A percentile compares a stretch with the other conserved stretches of the same genome.
phyloP scores from a whole-genome alignment of 2,888 invertebrate species.

The Synergus umbraculus region DNA sequence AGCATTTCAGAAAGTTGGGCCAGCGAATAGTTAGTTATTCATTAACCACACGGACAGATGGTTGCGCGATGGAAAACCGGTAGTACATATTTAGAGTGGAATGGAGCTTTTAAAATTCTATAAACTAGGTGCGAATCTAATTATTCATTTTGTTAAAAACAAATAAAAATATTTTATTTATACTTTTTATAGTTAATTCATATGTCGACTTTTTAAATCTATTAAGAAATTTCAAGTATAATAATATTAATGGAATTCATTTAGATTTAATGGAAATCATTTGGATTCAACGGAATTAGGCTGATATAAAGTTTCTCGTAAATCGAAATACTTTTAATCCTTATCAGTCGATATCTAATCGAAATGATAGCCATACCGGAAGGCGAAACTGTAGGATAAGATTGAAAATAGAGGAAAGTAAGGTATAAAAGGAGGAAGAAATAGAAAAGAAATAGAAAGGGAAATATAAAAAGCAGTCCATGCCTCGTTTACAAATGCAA shows the following conservation, averaged over 20 bases:
- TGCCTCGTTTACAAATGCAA: constrained; percentile 48
- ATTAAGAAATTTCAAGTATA: too few relatives aligned
- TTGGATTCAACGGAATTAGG: too few relatives aligned
- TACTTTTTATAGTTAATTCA: too few relatives aligned
- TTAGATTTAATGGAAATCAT: too few relatives aligned
- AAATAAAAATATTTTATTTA: not conserved
- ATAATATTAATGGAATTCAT: too few relatives aligned
- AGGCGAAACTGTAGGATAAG: not conserved
- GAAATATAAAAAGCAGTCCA: constrained; percentile 33
- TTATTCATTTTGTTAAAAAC: not conserved
- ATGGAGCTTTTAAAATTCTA: constrained; percentile 14
- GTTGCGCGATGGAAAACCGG: not conserved
- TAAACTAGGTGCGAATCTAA: not conserved
- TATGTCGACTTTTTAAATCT: too few relatives aligned
- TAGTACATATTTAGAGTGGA: not conserved
- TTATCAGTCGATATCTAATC: not conserved
- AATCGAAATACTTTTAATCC: not conserved
- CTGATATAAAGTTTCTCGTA: not conserved
- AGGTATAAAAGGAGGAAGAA: constrained; percentile 28
- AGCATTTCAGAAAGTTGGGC: constrained; percentile 62
- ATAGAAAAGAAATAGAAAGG: constrained; percentile 10
- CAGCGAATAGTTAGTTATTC: constrained; percentile 58
- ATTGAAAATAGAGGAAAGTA: constrained; percentile 19
- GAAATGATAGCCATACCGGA: not conserved
- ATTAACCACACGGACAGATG: constrained; percentile 50